Evolutionary conservation across 2,888 invertebrate genomes (phyloP), one percentile per base, ranked within the genome.

Genomic region (Polydrusus pterygomalis): DNA sequence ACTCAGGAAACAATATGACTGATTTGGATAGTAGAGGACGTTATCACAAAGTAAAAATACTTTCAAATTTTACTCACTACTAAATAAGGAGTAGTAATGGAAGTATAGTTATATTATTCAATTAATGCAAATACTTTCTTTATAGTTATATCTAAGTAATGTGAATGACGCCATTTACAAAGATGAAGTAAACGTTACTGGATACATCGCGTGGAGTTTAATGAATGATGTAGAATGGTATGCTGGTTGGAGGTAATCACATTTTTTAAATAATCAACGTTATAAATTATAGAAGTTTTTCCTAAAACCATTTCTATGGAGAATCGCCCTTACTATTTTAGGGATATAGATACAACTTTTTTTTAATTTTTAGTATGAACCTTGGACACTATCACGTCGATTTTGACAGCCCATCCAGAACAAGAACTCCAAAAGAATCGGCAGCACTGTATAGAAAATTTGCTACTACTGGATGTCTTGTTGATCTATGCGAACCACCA

Each of bases 1-100:
- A 89, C 38, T 30, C 67, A 25, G 80, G 62, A 74, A 0, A 89
- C 87, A 2, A 87, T 87, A 0, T 82, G 88, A 0, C 73, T 87
- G 0, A 77, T 47, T 51, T 77, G 51, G 91, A 91, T 79, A 86
- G 87, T 9, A 87, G 87, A 75, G 84, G 90, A 5, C 77, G 79
- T 0, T 89, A 88, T 79, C 74, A 79, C 38, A 75, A 75, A 67
- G 80, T 81, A 76, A 45, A 3, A 34, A 8, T 43, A 20, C 2
- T 18, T 38, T 20, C 20, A n/a, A 8, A 1, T 6, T 18, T 18
- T 49, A n/a, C n/a, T n/a, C n/a, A n/a, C n/a, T n/a, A n/a, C n/a
- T n/a, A n/a, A n/a, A n/a, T n/a, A n/a, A n/a, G n/a, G n/a, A n/a
- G n/a, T n/a, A n/a, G n/a, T n/a, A n/a, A n/a, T n/a, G n/a, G n/a